Base-by-base conservation (phyloP, 2,888 invertebrate species). In the Drosophila pseudotakahashii region DNA sequence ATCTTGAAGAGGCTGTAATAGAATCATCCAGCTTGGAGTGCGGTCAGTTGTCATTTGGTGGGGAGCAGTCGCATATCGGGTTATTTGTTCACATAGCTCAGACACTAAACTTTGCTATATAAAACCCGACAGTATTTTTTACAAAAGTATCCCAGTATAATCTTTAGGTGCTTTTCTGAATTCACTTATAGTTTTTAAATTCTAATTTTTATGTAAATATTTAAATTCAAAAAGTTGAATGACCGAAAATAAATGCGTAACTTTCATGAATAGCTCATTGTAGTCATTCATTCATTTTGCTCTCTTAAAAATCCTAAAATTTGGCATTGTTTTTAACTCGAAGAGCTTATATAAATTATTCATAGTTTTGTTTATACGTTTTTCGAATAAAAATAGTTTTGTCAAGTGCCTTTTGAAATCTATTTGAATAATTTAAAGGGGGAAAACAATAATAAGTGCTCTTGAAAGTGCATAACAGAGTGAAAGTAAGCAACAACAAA, bases 11-110 rank as follows among this genome's bases (percentile, higher is more conserved):
- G 39, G 36, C 23, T 47, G 23, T 45, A 37, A 59, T 47, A 59
- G 39, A 62, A 62, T 58, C 59, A 62, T 36, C 44, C 55, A 34
- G 16, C 34, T 37, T 1, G 44, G 34, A 45, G 36, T 55, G 59
- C 62, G 59, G 62, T 62, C 60, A 47, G 59, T 54, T 54, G 36
- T 34, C 14, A 42, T 36, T 51, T 34, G 34, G 6, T 47, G 36
- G 13, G 7, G 23, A 34, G 59, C 53, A 42, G 19, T 54, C 19
- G 13, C 32, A 42, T 59, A 52, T 59, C 39, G 41, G 53, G 53
- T 41, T 26, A 5, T 42, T 30, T 41, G 23, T 19, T 47, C 16
- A 1, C 5, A 44, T 26, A n/a, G 7, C n/a, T 44, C 7, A 23
- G 13, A 2, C 44, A 13, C 23, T 23, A n/a, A 23, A 23, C 7